Evolutionary conservation across 2,888 invertebrate genomes (phyloP).

Genomic region (Tenthredo amoena): DNA sequence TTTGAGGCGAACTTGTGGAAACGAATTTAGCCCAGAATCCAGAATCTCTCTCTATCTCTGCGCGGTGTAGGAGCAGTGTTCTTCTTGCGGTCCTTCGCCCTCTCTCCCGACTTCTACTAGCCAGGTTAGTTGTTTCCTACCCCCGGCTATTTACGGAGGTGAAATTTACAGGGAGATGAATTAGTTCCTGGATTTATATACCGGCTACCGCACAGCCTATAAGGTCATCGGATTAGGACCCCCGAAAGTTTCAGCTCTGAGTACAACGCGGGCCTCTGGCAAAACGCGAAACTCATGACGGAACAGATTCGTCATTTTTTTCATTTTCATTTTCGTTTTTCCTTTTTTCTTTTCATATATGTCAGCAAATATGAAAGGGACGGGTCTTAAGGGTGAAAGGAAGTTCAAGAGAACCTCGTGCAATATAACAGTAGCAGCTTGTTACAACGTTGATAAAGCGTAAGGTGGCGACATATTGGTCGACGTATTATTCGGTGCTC

Average conservation of each 20-base stretch:
- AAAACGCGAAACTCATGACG: not conserved
- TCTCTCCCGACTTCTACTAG: constrained; percentile 34
- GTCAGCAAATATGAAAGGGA: constrained; percentile 32
- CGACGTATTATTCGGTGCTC: constrained; percentile 29
- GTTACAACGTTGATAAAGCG: constrained; percentile 77
- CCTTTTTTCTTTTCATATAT: not conserved
- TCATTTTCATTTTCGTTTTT: not conserved
- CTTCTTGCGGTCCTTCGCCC: constrained; percentile 47
- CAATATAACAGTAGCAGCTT: constrained; percentile 75
- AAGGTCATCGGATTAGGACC: not conserved
- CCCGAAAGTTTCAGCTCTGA: not conserved
- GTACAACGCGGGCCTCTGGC: not conserved
- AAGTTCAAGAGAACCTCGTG: constrained; percentile 14
- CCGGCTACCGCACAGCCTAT: too few relatives aligned
- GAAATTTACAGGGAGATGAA: constrained; percentile 13
- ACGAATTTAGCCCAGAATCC: constrained; percentile 40
- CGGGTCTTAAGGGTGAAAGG: not conserved
- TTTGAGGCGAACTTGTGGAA: constrained; percentile 40
- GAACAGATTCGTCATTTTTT: not conserved
- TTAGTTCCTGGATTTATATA: constrained; percentile 2
- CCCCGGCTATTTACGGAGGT: constrained; percentile 17
- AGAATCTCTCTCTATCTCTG: constrained; percentile 49
- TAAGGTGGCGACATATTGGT: constrained; percentile 55
- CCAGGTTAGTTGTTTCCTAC: not conserved
- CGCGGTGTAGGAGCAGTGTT: constrained; percentile 38